A percentile compares a stretch with the other conserved stretches of the same genome.
These are phyloP conservation scores for Dasypus novemcinctus DNA, from an alignment of 2,113 vertebrate species.

Conservation along the genomic window DNA sequence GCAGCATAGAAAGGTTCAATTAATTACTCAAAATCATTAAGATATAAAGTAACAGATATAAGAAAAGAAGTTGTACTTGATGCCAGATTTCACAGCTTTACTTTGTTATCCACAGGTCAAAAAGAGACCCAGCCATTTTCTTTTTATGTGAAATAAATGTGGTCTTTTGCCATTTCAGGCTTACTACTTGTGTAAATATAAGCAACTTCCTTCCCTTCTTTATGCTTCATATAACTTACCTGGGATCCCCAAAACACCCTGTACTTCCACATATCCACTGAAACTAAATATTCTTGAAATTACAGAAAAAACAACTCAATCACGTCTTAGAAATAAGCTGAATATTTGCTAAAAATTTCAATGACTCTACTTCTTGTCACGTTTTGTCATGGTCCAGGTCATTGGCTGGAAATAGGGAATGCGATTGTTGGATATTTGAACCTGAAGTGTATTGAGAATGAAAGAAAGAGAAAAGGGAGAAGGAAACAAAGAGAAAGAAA, in stretches of 20 bases:
- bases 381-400: too few species aligned
- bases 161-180: background rate
- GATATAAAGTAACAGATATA: background rate
- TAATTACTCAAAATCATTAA: too few species aligned
- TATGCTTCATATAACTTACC: background rate
- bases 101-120: background rate
- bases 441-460: too few species aligned
- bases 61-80: background rate
- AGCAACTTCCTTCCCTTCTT: fast-evolving
- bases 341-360: too few species aligned
- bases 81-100: fast-evolving
- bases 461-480: too few species aligned
- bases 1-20: too few species aligned
- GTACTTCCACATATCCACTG: background rate
- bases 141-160: background rate
- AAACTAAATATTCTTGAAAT: background rate
- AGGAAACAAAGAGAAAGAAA: too few species aligned
- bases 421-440: too few species aligned
- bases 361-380: too few species aligned
- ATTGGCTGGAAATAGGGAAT: too few species aligned
- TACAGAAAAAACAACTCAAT: background rate
- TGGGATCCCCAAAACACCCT: background rate
- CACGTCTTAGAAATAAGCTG: too few species aligned
- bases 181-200: background rate
- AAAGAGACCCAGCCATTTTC: background rate